Base-by-base conservation (phyloP, 2,888 invertebrate species). In the Rhimphoctona megacephalus region DNA sequence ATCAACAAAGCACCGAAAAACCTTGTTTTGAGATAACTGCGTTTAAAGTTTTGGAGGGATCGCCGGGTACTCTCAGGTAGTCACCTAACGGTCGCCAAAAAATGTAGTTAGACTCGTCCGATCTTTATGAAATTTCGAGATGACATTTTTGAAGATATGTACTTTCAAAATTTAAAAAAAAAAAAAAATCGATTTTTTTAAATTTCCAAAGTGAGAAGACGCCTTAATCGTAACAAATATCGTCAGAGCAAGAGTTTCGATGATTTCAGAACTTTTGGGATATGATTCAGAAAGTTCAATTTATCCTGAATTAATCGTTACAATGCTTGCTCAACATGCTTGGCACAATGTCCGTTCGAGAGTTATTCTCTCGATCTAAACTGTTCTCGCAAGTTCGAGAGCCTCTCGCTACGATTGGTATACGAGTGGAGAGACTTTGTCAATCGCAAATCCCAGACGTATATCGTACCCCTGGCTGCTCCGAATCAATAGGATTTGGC, bases 401-500 rank as follows among this genome's bases (percentile, higher is more conserved):
- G 78, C 17, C 76, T 70, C 79, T 74, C 17, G 54, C 57, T 39
- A 6, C 25, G 64, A 43, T 70, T 79, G 69, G 30, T 70, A 22
- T 36, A 69, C 77, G 83, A 80, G 70, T 43, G n/a, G 66, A 49
- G 67, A 67, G 67, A 82, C 74, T 79, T 79, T 82, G 79, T 82
- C 78, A 74, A 67, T 82, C 43, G 82, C 61, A 72, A 74, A 74
- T 77, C 61, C 78, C 39, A 22, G 46, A 30, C 43, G 33, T 49
- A 72, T 85, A 78, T 73, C 54, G 74, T 11, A 72, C 79, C 49
- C 33, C 5, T 43, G 14, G 57, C 54, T 72, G 67, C 74, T 67
- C 46, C 49, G 66, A 85, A 77, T 74, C 82, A 79, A 87, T 87
- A 79, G 79, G 61, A 72, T 80, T 77, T 74, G 72, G 83, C 77